Percentiles rank a stretch among this genome's conserved stretches.
phyloP scores from a whole-genome alignment of 2,888 invertebrate species.

The Glaucopsyche alexis region DNA sequence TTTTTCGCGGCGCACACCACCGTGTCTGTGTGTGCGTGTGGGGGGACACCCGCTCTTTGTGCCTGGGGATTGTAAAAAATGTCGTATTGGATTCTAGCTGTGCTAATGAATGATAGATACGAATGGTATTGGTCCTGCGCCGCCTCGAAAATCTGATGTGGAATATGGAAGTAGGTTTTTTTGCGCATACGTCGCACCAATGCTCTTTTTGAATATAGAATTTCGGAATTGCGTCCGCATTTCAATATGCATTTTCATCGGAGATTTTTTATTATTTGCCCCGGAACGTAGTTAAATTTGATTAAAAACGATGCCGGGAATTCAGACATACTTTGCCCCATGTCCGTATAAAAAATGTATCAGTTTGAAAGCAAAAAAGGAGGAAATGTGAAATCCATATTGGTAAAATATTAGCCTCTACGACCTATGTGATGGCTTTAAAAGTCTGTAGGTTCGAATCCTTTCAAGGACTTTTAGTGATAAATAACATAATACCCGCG shows the following conservation, averaged over 20 bases:
- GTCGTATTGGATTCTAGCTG: constrained; percentile 79
- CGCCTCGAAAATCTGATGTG: constrained; percentile 65
- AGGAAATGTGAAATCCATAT: neutral
- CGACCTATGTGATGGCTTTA: neutral
- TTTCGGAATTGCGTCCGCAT: constrained; percentile 46
- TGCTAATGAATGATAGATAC: constrained; percentile 79
- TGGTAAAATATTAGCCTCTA: neutral
- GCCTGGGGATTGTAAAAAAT: constrained; percentile 78
- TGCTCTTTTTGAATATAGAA: constrained; percentile 46
- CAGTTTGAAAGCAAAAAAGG: neutral
- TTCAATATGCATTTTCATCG: constrained; percentile 49
- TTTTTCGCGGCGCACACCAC: constrained; percentile 65
- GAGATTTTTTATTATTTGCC: constrained; percentile 41
- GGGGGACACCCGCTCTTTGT: constrained; percentile 74
- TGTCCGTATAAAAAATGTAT: constrained; percentile 16
- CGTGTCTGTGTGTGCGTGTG: constrained; percentile 57
- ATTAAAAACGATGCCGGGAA: constrained; percentile 37
- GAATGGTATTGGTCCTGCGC: constrained; percentile 53
- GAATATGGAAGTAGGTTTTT: constrained; percentile 48
- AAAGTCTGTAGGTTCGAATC: neutral
- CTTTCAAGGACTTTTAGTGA: neutral
- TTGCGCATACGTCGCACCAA: constrained; percentile 40
- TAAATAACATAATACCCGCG: constrained; percentile 5
- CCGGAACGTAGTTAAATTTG: constrained; percentile 39
- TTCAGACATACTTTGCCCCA: constrained; percentile 22